A percentile compares a stretch with the other conserved stretches of the same genome.
Conservation (phyloP, 2,888 invertebrate genomes). For the Pimpla rufipes region DNA sequence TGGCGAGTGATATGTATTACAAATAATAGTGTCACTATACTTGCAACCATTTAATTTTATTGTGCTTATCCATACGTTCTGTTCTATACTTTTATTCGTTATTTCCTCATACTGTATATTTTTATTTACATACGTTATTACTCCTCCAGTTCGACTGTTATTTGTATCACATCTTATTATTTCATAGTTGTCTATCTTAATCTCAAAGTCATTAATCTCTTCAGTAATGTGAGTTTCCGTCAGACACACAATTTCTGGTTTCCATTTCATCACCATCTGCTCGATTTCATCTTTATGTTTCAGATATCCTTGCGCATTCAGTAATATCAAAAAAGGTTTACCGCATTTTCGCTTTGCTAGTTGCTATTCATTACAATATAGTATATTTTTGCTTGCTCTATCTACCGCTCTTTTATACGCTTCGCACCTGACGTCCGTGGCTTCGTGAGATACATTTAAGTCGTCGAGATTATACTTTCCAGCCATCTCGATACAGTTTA, state of each 20-base stretch:
- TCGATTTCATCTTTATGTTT: conserved; percentile 54
- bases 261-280: background rate
- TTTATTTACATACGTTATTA: conserved; percentile 13
- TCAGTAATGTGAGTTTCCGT: conserved; percentile 30
- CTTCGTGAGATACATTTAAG: conserved; percentile 4
- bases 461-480: conserved; percentile 25
- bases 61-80: background rate
- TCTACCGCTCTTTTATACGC: conserved; percentile 1
- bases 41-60: background rate
- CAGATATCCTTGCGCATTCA: conserved; percentile 47
- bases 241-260: conserved; percentile 29
- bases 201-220: background rate
- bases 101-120: background rate
- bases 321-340: background rate
- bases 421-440: conserved; percentile 30
- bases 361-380: conserved; percentile 49
- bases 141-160: conserved; percentile 17
- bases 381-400: conserved; percentile 9
- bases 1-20: background rate
- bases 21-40: background rate
- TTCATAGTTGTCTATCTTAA: background rate
- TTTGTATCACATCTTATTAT: background rate
- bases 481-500: conserved; percentile 28
- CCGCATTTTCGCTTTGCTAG: background rate
- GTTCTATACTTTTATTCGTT: background rate